A percentile compares a stretch with the other conserved stretches of the same genome.
These are phyloP conservation scores for Trachemys scripta DNA, from an alignment of 2,113 vertebrate genomes.

Conservation along the genomic window DNA sequence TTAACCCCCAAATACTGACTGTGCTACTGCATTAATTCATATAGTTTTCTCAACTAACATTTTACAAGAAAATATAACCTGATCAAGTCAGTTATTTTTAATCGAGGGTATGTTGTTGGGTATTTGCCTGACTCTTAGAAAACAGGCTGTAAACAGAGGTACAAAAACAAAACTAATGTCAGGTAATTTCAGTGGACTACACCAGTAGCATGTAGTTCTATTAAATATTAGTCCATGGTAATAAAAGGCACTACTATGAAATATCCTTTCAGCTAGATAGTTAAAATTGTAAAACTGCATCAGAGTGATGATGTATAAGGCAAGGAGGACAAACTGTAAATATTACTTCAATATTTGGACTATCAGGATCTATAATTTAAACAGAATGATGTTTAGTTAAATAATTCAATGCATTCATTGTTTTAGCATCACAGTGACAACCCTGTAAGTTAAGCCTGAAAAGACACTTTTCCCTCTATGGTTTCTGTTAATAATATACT, in stretches of 20 bases:
- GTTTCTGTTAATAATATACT: background rate
- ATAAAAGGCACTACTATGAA: background rate
- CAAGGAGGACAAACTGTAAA: background rate
- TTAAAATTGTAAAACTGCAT: background rate
- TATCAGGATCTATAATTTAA: background rate
- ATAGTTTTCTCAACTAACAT: slow-evolving; percentile 27
- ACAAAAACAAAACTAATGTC: background rate
- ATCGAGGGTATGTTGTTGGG: background rate
- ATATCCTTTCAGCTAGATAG: background rate
- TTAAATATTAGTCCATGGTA: background rate
- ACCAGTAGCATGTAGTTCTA: background rate
- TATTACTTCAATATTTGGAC: background rate
- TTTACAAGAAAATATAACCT: background rate
- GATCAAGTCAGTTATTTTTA: background rate
- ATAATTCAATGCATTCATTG: background rate
- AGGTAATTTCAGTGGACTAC: background rate
- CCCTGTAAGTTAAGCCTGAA: background rate
- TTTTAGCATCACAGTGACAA: background rate
- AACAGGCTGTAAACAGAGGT: background rate
- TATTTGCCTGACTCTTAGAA: slow-evolving; percentile 2
- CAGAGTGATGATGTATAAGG: background rate
- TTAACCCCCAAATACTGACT: slow-evolving; percentile 26
- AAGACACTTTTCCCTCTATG: background rate
- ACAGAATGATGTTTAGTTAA: slow-evolving; percentile 33
- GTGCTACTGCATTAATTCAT: background rate